These are phyloP conservation scores for Eulemur albifrons DNA, from an alignment of 2,797 vertebrate species.

Conservation along the genomic window DNA sequence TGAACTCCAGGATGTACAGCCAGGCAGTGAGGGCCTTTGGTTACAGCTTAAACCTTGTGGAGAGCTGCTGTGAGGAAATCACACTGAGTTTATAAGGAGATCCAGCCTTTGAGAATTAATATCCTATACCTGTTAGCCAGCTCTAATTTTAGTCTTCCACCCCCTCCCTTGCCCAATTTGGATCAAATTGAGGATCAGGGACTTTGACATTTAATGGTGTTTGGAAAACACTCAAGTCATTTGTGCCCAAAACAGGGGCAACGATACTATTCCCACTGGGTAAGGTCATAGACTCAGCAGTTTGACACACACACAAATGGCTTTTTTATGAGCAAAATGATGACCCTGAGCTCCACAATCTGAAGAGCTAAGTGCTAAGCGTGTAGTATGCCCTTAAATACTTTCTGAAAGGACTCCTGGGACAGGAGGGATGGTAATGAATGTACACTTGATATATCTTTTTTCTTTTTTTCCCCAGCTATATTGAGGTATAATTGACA, in stretches of 20 bases:
- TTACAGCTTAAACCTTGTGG: background rate
- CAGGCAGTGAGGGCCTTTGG: background rate
- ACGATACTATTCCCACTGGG: background rate
- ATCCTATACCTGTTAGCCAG: accelerated
- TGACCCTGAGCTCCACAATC: slow-evolving; percentile 35
- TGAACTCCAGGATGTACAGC: accelerated
- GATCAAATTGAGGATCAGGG: background rate
- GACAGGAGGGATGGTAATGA: background rate
- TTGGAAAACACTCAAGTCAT: slow-evolving; percentile 34
- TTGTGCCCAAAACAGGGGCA: slow-evolving; percentile 22
- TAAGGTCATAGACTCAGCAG: background rate
- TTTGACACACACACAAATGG: background rate
- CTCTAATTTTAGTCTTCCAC: background rate
- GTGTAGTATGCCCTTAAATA: slow-evolving; percentile 11
- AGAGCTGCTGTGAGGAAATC: background rate
- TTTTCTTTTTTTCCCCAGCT: background rate
- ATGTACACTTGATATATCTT: background rate
- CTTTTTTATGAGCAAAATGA: slow-evolving; percentile 28
- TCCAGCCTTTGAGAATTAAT: background rate
- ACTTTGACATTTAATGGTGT: background rate
- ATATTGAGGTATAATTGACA: background rate
- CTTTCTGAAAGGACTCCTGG: background rate
- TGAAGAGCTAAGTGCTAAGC: slow-evolving; percentile 44
- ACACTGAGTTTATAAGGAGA: background rate
- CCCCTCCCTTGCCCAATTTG: background rate